phyloP scores from a whole-genome alignment of 2,888 invertebrate genomes.

The Drosophila suboccidentalis region DNA sequence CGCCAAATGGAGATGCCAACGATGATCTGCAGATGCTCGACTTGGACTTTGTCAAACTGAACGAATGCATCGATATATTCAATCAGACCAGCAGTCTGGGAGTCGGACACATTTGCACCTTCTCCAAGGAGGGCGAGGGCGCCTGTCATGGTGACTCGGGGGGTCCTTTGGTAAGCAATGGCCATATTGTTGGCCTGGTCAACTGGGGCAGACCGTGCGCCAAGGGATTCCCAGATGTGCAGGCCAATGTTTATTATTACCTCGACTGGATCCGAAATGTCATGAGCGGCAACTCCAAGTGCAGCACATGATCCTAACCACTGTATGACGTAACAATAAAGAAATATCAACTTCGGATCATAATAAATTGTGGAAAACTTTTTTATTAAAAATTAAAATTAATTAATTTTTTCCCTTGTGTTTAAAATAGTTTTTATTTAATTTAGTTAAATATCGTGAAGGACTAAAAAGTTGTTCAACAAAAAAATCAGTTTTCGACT shows the following conservation, averaged over 20 bases:
- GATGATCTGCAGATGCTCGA: constrained; percentile 87
- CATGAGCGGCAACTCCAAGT: constrained; percentile 57
- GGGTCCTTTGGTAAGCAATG: constrained; percentile 70
- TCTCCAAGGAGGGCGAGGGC: constrained; percentile 87
- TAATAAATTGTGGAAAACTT: background rate
- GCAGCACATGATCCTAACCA: constrained; percentile 16
- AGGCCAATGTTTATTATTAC: constrained; percentile 76
- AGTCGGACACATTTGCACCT: constrained; percentile 87
- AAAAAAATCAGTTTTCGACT: background rate
- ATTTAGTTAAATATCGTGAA: background rate
- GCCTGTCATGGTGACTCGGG: constrained; percentile 81
- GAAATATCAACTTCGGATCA: background rate
- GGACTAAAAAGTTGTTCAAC: background rate
- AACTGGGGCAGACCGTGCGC: constrained; percentile 83
- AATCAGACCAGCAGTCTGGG: constrained; percentile 86
- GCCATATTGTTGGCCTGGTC: constrained; percentile 70
- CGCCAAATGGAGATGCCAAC: constrained; percentile 85
- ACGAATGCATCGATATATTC: constrained; percentile 86
- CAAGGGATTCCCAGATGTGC: constrained; percentile 77
- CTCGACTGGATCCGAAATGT: constrained; percentile 72
- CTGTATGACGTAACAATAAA: constrained; percentile 2
- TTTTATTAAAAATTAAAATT: background rate
- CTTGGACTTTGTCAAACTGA: constrained; percentile 86
- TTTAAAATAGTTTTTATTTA: too few relatives aligned
- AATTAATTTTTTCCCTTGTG: background rate